phyloP scores from a whole-genome alignment of 2,797 vertebrate genomes.

The Ctenochaetus hawaiiensis region DNA sequence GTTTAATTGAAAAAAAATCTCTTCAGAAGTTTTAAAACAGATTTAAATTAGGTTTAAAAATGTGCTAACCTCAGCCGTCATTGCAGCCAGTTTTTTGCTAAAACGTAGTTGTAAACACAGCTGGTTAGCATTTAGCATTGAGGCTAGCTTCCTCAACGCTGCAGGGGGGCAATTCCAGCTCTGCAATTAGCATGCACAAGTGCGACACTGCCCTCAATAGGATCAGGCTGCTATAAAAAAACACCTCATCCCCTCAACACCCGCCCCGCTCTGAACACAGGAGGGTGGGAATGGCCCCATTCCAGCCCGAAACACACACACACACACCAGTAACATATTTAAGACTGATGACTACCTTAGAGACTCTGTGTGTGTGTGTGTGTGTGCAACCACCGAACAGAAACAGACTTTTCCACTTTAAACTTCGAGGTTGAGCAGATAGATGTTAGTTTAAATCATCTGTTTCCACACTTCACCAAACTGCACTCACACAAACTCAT shows the following conservation, averaged over 20 bases:
- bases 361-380: neutral
- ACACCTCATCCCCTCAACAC: conserved; percentile 68
- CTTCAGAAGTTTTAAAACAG: too few relatives aligned
- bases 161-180: conserved; percentile 31
- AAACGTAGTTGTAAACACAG: too few relatives aligned
- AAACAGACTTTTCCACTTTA: conserved; percentile 2
- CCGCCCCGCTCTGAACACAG: conserved; percentile 23
- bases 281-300: conserved; percentile 40
- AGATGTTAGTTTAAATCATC: conserved; percentile 31
- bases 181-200: conserved; percentile 61
- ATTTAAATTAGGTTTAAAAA: too few relatives aligned
- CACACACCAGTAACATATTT: neutral
- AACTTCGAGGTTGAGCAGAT: conserved; percentile 9
- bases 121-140: conserved; percentile 8
- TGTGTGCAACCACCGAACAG: neutral
- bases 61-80: too few relatives aligned
- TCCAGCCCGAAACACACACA: conserved; percentile 23
- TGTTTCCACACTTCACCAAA: conserved; percentile 29
- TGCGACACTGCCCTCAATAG: conserved; percentile 72
- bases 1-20: too few relatives aligned
- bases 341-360: neutral
- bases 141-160: neutral
- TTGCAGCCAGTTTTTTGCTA: too few relatives aligned
- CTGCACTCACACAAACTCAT: conserved; percentile 15
- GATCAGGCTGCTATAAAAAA: conserved; percentile 86